phyloP scores from a whole-genome alignment of 2,113 vertebrate species.

The Solea solea region DNA sequence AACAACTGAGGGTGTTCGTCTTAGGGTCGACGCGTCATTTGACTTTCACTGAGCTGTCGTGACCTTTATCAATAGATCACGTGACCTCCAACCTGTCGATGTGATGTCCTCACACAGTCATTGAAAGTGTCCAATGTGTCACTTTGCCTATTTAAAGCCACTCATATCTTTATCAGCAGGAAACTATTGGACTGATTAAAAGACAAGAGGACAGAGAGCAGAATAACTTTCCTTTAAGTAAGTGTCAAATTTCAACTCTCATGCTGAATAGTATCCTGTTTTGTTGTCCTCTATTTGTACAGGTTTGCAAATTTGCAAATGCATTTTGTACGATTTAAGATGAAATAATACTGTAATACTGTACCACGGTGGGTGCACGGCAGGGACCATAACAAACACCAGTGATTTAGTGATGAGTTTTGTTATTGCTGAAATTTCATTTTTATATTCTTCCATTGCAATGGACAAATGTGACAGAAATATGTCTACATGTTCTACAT shows the following conservation, averaged over 20 bases:
- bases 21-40: conserved; percentile 29
- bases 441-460: no score
- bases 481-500: no score
- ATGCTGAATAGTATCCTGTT: no score
- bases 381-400: conserved; percentile 13
- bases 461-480: no score
- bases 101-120: conserved; percentile 13
- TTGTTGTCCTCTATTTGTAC: not conserved
- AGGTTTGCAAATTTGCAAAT: not conserved
- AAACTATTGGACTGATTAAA: not conserved
- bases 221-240: no score
- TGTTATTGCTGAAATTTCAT: conserved; percentile 2
- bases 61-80: conserved; percentile 18
- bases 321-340: not conserved
- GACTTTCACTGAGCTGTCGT: not conserved
- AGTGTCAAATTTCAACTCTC: no score
- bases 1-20: conserved; percentile 13
- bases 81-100: conserved; percentile 22
- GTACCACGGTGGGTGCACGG: not conserved
- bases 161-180: conserved; percentile 29
- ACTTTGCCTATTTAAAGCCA: conserved; percentile 19
- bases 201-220: no score
- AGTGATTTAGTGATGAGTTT: conserved; percentile 16
- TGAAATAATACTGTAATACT: not conserved
- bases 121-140: conserved; percentile 37